Evolutionary conservation across 2,888 invertebrate species (phyloP).

Genomic region (Halocaridina rubra): DNA sequence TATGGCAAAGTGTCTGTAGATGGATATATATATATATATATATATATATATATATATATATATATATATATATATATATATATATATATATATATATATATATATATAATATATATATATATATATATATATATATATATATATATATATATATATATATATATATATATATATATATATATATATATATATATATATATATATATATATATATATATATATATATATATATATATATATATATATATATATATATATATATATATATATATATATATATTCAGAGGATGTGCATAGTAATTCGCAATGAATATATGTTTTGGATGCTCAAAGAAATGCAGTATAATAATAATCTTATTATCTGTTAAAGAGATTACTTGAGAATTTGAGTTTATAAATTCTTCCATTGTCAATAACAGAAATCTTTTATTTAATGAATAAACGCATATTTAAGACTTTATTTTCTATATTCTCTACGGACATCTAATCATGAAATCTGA

Average conservation of each 20-base stretch:
- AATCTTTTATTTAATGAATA: not conserved
- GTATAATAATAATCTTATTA: too few relatives aligned
- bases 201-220: not conserved
- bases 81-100: too few relatives aligned
- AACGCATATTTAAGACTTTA: not conserved
- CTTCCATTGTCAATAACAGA: too few relatives aligned
- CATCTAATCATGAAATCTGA: too few relatives aligned
- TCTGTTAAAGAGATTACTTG: too few relatives aligned
- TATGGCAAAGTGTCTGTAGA: not conserved
- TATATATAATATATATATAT: not conserved
- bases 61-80: too few relatives aligned
- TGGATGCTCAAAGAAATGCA: not conserved
- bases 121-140: not conserved
- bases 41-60: too few relatives aligned
- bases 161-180: not conserved
- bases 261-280: not conserved
- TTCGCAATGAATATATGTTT: not conserved
- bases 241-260: not conserved
- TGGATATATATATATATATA: too few relatives aligned
- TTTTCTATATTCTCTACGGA: too few relatives aligned
- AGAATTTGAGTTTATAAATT: too few relatives aligned
- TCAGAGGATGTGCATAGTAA: not conserved
- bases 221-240: not conserved
- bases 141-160: constrained; percentile 1
- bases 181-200: not conserved